phyloP scores from a whole-genome alignment of 2,113 vertebrate species.

The Salvator merianae region DNA sequence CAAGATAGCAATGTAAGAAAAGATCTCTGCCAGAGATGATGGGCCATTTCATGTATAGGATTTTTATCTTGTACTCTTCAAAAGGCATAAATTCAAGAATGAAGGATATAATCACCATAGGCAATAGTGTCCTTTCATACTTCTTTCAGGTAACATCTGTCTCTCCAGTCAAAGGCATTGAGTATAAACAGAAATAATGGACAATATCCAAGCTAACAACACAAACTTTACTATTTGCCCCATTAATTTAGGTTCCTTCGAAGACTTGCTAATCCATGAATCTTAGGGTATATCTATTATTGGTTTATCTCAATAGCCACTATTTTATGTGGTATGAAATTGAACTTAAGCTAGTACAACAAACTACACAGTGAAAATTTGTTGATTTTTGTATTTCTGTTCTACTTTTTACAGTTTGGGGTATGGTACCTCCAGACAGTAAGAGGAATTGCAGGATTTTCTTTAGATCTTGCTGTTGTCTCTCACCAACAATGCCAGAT shows the following conservation, averaged over 20 bases:
- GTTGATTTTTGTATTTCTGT: no score
- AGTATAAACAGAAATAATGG: conserved; percentile 15
- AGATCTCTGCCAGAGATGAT: not conserved
- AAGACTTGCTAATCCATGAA: no score
- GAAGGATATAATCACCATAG: not conserved
- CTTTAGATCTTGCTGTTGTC: no score
- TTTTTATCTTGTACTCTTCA: not conserved
- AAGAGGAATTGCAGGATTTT: no score
- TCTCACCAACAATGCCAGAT: no score
- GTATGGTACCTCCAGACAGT: no score
- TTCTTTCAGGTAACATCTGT: conserved; percentile 1
- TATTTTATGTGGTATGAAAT: no score
- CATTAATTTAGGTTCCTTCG: not conserved
- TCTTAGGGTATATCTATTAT: no score
- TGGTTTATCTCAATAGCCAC: no score
- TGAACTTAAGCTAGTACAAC: no score
- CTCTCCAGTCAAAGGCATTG: conserved; percentile 9
- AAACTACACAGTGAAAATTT: no score
- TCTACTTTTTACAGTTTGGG: no score
- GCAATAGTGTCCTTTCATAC: not conserved
- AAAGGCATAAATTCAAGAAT: not conserved
- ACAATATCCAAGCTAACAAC: conserved; percentile 21
- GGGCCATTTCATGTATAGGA: not conserved
- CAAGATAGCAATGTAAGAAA: not conserved
- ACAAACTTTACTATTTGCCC: conserved; percentile 1